A percentile compares a stretch with the other conserved stretches of the same genome.
These are phyloP conservation scores for Coryphaenoides rupestris DNA, from an alignment of 2,113 vertebrate species.

Conservation along the genomic window DNA sequence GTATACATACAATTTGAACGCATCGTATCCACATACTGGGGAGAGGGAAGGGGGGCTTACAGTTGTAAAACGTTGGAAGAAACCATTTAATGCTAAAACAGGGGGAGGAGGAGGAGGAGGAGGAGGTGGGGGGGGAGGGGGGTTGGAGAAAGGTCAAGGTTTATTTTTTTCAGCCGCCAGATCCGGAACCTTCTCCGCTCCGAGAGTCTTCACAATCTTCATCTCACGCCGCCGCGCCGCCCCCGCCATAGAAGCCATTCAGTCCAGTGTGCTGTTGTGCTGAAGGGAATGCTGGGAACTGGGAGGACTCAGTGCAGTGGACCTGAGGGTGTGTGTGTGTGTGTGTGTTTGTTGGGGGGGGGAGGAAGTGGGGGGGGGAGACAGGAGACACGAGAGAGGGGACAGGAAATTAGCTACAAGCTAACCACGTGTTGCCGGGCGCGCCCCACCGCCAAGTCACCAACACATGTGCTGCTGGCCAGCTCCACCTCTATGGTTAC, in stretches of 20 bases:
- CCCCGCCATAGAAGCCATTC: slow-evolving; percentile 34
- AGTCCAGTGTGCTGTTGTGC: slow-evolving; percentile 66
- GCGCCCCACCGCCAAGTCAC: too few species aligned
- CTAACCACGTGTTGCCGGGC: too few species aligned
- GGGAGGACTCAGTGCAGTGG: slow-evolving; percentile 72
- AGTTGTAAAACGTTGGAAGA: background rate
- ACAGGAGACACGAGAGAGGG: background rate
- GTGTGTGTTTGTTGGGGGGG: too few species aligned
- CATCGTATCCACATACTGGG: background rate
- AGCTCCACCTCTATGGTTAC: background rate
- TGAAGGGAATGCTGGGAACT: slow-evolving; percentile 75
- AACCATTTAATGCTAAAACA: background rate
- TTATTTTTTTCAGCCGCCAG: slow-evolving; percentile 46
- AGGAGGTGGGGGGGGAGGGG: slow-evolving; percentile 3
- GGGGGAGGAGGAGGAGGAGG: background rate
- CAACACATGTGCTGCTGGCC: background rate
- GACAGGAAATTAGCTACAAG: background rate
- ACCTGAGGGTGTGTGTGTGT: too few species aligned
- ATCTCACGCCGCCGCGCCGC: slow-evolving; percentile 15
- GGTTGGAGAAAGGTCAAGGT: slow-evolving; percentile 12
- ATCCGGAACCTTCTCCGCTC: slow-evolving; percentile 49
- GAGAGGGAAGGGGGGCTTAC: background rate
- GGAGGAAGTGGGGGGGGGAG: background rate
- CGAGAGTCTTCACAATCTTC: slow-evolving; percentile 25
- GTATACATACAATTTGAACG: background rate